Conservation (phyloP, 2,797 vertebrate genomes). For the Myripristis murdjan region DNA sequence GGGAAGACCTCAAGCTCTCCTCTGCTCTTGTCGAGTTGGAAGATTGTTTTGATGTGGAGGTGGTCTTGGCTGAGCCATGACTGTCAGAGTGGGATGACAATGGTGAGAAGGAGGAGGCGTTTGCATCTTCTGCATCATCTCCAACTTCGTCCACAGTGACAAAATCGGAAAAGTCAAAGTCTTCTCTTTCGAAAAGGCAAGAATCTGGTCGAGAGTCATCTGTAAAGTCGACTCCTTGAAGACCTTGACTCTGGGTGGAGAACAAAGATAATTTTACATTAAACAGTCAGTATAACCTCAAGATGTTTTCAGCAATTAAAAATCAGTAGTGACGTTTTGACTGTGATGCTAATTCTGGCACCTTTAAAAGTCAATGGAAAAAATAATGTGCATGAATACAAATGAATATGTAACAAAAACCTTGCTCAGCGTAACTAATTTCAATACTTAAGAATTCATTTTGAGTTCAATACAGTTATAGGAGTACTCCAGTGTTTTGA, state of each 20-base stretch:
- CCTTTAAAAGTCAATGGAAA: too few relatives aligned
- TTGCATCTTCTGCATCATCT: conserved; percentile 76
- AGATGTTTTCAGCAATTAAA: too few relatives aligned
- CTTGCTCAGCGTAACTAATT: too few relatives aligned
- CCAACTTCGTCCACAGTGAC: conserved; percentile 94
- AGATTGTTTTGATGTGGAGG: neutral
- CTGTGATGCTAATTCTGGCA: too few relatives aligned
- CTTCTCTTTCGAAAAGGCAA: conserved; percentile 63
- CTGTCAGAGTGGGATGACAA: neutral
- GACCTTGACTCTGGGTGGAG: neutral
- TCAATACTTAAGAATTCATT: too few relatives aligned
- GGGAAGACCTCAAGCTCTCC: neutral
- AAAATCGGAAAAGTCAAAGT: conserved; percentile 90
- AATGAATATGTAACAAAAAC: too few relatives aligned
- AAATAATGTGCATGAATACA: too few relatives aligned
- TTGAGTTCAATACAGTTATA: too few relatives aligned
- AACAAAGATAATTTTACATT: conserved; percentile 1
- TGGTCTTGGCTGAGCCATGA: neutral
- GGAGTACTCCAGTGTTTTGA: too few relatives aligned
- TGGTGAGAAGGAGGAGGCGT: neutral
- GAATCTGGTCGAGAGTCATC: conserved; percentile 57
- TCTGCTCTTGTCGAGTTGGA: conserved; percentile 8
- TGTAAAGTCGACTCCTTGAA: conserved; percentile 70
- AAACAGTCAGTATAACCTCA: too few relatives aligned
- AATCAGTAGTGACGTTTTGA: too few relatives aligned